Conservation (phyloP, 2,113 vertebrate genomes). For the Anthoscopus minutus region DNA sequence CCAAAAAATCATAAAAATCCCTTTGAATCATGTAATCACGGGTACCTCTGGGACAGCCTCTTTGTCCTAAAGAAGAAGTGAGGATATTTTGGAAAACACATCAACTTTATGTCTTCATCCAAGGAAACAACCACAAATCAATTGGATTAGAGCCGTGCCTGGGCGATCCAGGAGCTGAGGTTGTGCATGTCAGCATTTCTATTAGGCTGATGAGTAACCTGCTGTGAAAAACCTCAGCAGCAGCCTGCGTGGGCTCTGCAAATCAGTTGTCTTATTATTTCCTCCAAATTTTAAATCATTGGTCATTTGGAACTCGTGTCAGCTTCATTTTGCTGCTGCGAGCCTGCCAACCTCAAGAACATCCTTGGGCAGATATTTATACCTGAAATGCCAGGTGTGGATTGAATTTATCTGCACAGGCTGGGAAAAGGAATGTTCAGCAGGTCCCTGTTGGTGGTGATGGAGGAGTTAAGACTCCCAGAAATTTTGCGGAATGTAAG, state of each 20-base stretch:
- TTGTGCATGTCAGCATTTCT: conserved; percentile 28
- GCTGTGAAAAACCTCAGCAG: neutral
- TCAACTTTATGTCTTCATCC: conserved; percentile 21
- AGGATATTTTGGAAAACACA: conserved; percentile 10
- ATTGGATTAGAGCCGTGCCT: conserved; percentile 12
- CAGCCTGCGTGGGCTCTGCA: neutral
- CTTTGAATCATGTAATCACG: conserved; percentile 6
- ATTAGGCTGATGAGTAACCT: conserved; percentile 42
- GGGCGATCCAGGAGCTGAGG: conserved; percentile 9
- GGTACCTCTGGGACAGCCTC: neutral
- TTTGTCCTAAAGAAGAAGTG: conserved; percentile 35
- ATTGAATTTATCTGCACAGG: neutral
- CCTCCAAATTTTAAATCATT: conserved; percentile 18
- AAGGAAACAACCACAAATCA: conserved; percentile 59
- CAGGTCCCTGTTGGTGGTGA: neutral
- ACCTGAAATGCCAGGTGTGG: neutral
- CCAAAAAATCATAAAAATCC: neutral
- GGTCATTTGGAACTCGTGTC: neutral
- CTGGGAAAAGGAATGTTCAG: neutral
- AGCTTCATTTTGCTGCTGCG: neutral
- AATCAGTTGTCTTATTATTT: conserved; percentile 28
- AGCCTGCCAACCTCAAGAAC: neutral
- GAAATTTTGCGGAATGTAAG: neutral
- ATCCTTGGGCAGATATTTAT: neutral
- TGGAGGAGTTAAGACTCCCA: conserved; percentile 14